Evolutionary conservation across 37 sponge, comb jelly and placozoan genomes (phyloP), one percentile per base, ranked within the genome.

Genomic region (Diacarnus erythraeanus): DNA sequence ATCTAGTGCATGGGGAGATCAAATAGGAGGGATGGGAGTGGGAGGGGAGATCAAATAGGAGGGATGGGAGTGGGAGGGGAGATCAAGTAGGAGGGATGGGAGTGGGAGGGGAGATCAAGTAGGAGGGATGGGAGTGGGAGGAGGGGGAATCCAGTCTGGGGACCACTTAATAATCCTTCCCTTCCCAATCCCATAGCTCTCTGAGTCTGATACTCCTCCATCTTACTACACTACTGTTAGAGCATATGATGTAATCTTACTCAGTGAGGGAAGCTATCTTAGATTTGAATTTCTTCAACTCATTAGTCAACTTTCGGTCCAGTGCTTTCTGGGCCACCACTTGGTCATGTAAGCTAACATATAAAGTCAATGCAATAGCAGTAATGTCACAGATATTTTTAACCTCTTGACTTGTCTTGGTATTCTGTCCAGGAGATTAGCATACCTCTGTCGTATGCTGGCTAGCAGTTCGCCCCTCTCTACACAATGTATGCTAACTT

Each of bases 381-480:
- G 23, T 4, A 20, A 17, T 30, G 64, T 15, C 57, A 4, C 23
- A 68, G 10, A 17, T 31, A 3, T 43, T 22, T 27, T 37, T 38
- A 42, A 97, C 98, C 93, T 82, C 80, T 83, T 94, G 23, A 98
- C 83, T 80, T 96, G 93, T 51, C 86, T 61, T 27, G 99, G 99
- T 9, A 98, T 87, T 41, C 94, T 67, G 69, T 86, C 84, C 17
- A 98, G 84, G 27, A 98, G 88, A 37, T 66, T 81, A 39, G 71
- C 63, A 80, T 98, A 98, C 21, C 89, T 86, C 57, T 80, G 67
- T 31, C 99, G 41, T 27, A 98, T 22, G 59, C 90, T 84, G 22
- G 96, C 86, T 83, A 98, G 79, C 65, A 98, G 86, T 59, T 89
- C 84, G 2, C 99, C 99, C 56, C 97, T 68, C 66, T 98, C 99